Percentiles rank a stretch among this genome's conserved stretches.
These are phyloP conservation scores for Eucriotettix oculatus DNA, from an alignment of 2,888 invertebrate genomes.

Conservation along the genomic window DNA sequence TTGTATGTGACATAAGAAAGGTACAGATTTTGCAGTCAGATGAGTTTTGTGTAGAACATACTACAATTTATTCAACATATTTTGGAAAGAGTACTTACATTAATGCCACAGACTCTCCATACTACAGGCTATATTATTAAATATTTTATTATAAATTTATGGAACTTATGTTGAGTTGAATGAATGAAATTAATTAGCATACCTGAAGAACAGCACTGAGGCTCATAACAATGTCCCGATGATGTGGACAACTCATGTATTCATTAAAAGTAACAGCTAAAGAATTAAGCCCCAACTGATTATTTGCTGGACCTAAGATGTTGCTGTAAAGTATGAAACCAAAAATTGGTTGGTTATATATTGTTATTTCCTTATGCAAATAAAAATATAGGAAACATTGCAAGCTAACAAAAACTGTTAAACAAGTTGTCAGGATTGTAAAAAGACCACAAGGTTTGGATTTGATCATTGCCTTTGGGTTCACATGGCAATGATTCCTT, in stretches of 20 bases:
- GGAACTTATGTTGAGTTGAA: too few species aligned
- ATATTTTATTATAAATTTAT: too few species aligned
- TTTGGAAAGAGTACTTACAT: too few species aligned
- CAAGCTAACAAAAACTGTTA: not conserved
- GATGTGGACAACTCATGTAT: constrained; percentile 74
- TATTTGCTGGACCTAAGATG: not conserved
- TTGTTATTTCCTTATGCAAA: not conserved
- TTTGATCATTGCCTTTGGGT: too few species aligned
- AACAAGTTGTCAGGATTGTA: not conserved
- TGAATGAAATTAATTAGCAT: constrained; percentile 11
- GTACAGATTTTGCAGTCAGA: too few species aligned
- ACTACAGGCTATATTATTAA: too few species aligned
- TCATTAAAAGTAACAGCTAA: constrained; percentile 60
- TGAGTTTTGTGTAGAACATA: too few species aligned
- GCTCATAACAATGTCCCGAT: constrained; percentile 69
- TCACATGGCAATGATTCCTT: too few species aligned
- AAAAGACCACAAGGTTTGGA: not conserved
- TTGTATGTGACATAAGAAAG: too few species aligned
- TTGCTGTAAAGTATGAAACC: not conserved
- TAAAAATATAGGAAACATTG: not conserved
- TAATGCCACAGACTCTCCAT: too few species aligned
- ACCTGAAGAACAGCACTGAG: constrained; percentile 68
- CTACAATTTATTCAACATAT: too few species aligned
- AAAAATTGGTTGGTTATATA: not conserved
- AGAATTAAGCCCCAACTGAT: constrained; percentile 29